Evolutionary conservation across 2,797 vertebrate genomes (phyloP), one percentile per base, ranked within the genome.

Genomic region (Acridotheres tristis): DNA sequence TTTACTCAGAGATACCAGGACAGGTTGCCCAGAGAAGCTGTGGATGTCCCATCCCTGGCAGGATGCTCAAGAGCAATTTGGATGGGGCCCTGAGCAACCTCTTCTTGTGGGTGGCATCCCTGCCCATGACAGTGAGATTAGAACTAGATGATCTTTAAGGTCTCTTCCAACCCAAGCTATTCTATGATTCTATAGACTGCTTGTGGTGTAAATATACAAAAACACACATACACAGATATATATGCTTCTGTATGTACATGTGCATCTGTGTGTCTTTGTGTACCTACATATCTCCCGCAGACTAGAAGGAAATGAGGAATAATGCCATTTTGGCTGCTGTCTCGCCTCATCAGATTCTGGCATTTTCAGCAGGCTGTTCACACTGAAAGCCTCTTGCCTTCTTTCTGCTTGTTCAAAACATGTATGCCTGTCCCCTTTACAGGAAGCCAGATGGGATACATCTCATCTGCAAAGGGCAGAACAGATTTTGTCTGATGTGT

Each of bases 381-480:
- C 58, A 91, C 69, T n/a, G 16, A 80, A 84, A 95, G 63, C 23
- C 59, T 93, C 78, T 94, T 94, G 89, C 40, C 78, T 96, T 85
- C 74, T 75, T 94, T 74, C 79, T 92, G 67, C 74, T 93, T 47
- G 62, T 76, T 94, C 47, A 5, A 95, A 91, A 82, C 88, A 62
- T 58, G 59, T 59, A 89, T 63, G 69, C 78, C 63, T 91, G 59
- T 68, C 92, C 92, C 75, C 79, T 89, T 94, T 84, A 88, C 1
- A 9, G 53, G 61, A 58, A 96, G 65, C 85, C 93, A 97, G 94
- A 96, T 94, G 94, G 95, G 83, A 89, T 89, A 85, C 15, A 7
- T 89, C 93, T 97, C 93, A 93, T 92, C 92, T 95, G 85, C 73
- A 96, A 94, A 96, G 90, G 87, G 82, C 81, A 89, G 77, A 94